Percentiles rank a stretch among this genome's conserved stretches.
Conservation (phyloP, 2,888 invertebrate genomes). For the Panzeria rudis region DNA sequence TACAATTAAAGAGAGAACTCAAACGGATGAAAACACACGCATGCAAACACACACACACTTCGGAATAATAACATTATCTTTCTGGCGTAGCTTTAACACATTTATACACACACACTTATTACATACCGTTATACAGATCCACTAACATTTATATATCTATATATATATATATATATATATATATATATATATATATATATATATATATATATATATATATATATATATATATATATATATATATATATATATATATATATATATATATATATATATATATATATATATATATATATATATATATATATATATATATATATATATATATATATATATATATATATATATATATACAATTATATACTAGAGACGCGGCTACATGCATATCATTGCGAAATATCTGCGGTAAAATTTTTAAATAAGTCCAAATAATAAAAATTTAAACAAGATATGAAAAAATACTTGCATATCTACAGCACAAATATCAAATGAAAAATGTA, state of each 20-base stretch:
- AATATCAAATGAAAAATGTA: constrained; percentile 51
- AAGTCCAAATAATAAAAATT: constrained; percentile 44
- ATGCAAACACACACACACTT: not conserved
- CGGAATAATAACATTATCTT: constrained; percentile 55
- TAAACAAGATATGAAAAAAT: constrained; percentile 23
- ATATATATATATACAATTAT: not conserved
- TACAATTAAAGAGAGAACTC: constrained; percentile 74
- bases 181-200: not conserved
- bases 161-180: not conserved
- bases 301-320: constrained; percentile 32
- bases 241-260: not conserved
- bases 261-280: constrained; percentile 22
- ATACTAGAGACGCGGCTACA: no score
- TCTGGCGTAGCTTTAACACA: not conserved
- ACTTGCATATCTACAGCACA: not conserved
- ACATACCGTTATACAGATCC: constrained; percentile 3
- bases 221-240: not conserved
- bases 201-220: constrained; percentile 26
- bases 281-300: not conserved
- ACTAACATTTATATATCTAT: constrained; percentile 48
- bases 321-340: not conserved
- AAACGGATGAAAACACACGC: constrained; percentile 71
- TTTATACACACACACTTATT: not conserved
- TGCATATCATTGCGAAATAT: constrained; percentile 56
- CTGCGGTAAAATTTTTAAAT: constrained; percentile 54